These are phyloP conservation scores for Callaeas wilsoni DNA, from an alignment of 2,113 vertebrate species.

Conservation along the genomic window DNA sequence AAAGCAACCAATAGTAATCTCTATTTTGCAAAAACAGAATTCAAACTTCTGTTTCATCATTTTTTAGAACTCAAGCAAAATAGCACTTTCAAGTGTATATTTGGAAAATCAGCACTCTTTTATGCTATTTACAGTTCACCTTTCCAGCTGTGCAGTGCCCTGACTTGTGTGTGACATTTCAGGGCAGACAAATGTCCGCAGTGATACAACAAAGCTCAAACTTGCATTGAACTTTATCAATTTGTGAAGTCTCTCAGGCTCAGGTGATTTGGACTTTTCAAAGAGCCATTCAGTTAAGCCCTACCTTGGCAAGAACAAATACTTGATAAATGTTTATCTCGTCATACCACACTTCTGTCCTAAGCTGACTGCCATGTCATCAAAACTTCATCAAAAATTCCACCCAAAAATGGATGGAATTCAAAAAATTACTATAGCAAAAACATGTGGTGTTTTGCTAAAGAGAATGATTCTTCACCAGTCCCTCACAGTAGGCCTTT, in stretches of 20 bases:
- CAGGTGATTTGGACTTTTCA: conserved; percentile 5
- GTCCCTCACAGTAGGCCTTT: background rate
- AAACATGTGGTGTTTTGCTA: background rate
- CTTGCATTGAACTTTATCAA: conserved; percentile 1
- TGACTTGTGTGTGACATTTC: background rate
- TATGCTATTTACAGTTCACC: background rate
- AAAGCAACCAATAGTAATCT: background rate
- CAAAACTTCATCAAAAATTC: background rate
- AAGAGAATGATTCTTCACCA: background rate
- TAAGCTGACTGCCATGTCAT: background rate
- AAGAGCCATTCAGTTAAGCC: background rate
- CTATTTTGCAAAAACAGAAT: background rate
- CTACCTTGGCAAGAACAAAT: conserved; percentile 1
- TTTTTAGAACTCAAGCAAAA: background rate
- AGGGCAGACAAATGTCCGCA: background rate
- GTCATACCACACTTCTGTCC: background rate
- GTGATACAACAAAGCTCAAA: background rate
- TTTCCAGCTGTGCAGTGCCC: background rate
- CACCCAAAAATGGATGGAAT: background rate
- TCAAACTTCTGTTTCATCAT: background rate
- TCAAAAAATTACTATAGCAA: background rate
- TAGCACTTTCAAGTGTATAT: background rate
- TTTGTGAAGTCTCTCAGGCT: background rate
- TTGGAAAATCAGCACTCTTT: conserved; percentile 8
- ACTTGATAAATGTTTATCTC: conserved; percentile 20